Evolutionary conservation across 2,888 invertebrate species (phyloP), one percentile per base, ranked within the genome.

Genomic region (Hydrotaea cyrtoneurina): DNA sequence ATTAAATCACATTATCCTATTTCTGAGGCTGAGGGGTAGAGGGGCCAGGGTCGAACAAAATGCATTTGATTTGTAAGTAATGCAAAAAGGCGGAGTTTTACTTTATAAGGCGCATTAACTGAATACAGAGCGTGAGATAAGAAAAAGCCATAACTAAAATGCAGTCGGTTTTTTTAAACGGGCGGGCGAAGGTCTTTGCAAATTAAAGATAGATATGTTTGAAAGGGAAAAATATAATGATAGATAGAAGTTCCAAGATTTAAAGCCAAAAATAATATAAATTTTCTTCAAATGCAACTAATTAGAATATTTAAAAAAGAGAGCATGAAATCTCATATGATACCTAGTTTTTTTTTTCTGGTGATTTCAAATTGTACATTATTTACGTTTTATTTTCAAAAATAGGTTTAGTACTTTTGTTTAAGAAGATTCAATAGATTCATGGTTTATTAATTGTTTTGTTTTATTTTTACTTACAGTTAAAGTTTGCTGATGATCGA

Each of bases 401-500:
- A 80, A 69, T 39, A 39, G 39, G 39, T 39, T 39, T 8, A 39
- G 39, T 39, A 62, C 8, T 50, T 66, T 64, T 17, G 23, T 5
- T 62, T 62, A 62, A 31, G 5, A 69, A 62, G 15, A 69, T 69
- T 69, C 69, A 69, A 46, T 62, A 78, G 39, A 74, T 74, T 83
- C 21, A 82, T 62, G 80, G 31, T 4, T 80, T 2, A 21, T 78
- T 31, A 59, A 43, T 43, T 57, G 15, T 3, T 71, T 31, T 50
- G 21, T n/a, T 39, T 59, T 8, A 69, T 79, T 84, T 75, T 85
- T 85, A 85, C 85, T 85, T 85, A 85, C 85, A 85, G 85, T 85
- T 85, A 85, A 85, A 77, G 85, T 85, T 85, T 85, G 82, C 82
- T 85, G 82, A 85, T 85, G 85, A 82, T 82, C 73, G 74, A 85